These are phyloP conservation scores for Hypomesus transpacificus DNA, from an alignment of 2,113 vertebrate genomes.

Conservation along the genomic window DNA sequence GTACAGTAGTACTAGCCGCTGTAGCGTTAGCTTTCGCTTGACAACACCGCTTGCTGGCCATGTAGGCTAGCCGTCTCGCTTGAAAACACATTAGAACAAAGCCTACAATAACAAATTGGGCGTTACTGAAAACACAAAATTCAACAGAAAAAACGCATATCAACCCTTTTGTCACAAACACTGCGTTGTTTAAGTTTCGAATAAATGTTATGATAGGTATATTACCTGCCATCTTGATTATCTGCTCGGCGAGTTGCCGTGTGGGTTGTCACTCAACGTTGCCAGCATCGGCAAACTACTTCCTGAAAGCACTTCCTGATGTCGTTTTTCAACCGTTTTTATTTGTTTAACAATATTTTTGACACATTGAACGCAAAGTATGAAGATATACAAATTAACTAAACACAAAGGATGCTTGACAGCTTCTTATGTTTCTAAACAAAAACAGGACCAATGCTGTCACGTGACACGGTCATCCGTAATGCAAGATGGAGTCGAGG, in stretches of 20 bases:
- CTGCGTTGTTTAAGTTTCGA: background rate
- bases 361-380: background rate
- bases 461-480: conserved; percentile 59
- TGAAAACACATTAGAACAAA: background rate
- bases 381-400: conserved; percentile 32
- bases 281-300: conserved; percentile 50
- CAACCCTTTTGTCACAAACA: accelerated
- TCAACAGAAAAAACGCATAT: accelerated
- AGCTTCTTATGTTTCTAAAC: conserved; percentile 40
- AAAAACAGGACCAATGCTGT: conserved; percentile 32
- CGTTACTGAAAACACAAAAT: background rate
- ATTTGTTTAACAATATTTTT: conserved; percentile 10
- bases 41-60: conserved; percentile 12
- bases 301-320: conserved; percentile 68
- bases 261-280: conserved; percentile 70
- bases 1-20: conserved; percentile 39
- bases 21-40: conserved; percentile 44
- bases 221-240: conserved; percentile 80
- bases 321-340: conserved; percentile 7
- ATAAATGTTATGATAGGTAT: conserved; percentile 47
- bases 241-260: conserved; percentile 65
- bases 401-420: conserved; percentile 25
- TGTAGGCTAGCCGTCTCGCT: conserved; percentile 27
- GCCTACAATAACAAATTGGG: background rate
- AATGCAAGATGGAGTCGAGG: conserved; percentile 72